A percentile compares a stretch with the other conserved stretches of the same genome.
Conservation (phyloP, 2,888 invertebrate species). For the Lingula anatina region DNA sequence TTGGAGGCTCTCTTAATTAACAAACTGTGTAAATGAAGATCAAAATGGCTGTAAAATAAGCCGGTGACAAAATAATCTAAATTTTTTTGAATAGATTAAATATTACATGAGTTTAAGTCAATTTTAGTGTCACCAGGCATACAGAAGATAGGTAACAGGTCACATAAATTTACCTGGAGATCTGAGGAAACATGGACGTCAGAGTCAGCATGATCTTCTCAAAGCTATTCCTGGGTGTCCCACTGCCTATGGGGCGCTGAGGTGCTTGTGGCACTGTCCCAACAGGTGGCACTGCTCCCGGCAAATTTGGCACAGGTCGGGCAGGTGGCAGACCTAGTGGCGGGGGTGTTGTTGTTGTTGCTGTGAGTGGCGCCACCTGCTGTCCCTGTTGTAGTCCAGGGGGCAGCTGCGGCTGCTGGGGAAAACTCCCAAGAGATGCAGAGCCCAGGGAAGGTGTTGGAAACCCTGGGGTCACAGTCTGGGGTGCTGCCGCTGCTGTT, state of each 20-base stretch:
- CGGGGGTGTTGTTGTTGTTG: neutral
- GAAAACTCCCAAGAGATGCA: neutral
- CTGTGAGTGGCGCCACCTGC: neutral
- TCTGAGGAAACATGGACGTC: constrained; percentile 18
- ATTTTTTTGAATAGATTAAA: no score
- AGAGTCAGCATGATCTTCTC: constrained; percentile 22
- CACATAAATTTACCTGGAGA: constrained; percentile 21
- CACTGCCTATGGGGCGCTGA: no score
- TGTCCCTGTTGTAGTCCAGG: neutral
- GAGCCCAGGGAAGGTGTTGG: neutral
- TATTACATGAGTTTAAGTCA: no score
- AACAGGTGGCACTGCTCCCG: neutral
- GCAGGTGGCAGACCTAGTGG: neutral
- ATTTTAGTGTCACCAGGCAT: no score
- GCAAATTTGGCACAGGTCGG: no score
- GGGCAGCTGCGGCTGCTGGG: neutral
- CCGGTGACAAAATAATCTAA: no score
- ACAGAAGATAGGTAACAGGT: no score
- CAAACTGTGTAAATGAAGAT: no score
- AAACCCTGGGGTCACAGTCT: neutral
- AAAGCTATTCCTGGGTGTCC: constrained; percentile 19
- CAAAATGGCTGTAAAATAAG: no score
- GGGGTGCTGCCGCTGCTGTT: neutral
- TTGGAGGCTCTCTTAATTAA: no score
- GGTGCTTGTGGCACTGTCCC: neutral